These are phyloP conservation scores for Phrynosoma platyrhinos DNA, from an alignment of 2,113 vertebrate species.

Conservation along the genomic window DNA sequence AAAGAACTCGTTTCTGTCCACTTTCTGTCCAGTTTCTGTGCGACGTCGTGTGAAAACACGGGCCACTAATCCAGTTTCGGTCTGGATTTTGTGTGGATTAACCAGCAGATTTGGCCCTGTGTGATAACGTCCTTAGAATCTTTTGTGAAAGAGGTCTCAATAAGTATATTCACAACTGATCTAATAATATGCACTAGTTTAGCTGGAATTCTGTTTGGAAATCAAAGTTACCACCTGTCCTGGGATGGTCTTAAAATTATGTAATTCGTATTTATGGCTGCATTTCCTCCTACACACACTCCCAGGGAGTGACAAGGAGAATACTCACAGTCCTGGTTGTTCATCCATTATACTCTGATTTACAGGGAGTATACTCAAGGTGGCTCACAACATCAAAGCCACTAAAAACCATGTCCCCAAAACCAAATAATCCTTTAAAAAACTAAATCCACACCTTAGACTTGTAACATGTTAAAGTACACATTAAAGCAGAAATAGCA, in stretches of 20 bases:
- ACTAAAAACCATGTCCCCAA: background rate
- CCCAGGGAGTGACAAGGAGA: background rate
- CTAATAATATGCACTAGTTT: background rate
- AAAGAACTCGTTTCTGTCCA: too few species aligned
- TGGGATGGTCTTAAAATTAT: background rate
- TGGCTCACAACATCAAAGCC: background rate
- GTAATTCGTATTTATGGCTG: conserved; percentile 10
- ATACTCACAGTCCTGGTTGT: background rate
- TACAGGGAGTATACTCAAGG: background rate
- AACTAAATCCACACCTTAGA: too few species aligned
- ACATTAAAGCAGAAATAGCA: too few species aligned
- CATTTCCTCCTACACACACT: background rate
- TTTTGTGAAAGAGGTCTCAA: background rate
- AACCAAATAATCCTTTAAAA: background rate
- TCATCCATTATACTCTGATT: background rate
- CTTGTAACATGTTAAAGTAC: too few species aligned
- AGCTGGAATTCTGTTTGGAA: background rate
- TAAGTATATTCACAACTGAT: background rate
- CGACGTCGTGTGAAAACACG: too few species aligned
- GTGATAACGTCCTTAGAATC: too few species aligned
- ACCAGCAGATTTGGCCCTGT: too few species aligned
- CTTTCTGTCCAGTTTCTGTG: too few species aligned
- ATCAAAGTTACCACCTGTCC: background rate
- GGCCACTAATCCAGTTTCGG: too few species aligned
- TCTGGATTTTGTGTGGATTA: too few species aligned